Evolutionary conservation across 2,113 vertebrate genomes (phyloP), one percentile per base, ranked within the genome.

Genomic region (Rafetus swinhoei): DNA sequence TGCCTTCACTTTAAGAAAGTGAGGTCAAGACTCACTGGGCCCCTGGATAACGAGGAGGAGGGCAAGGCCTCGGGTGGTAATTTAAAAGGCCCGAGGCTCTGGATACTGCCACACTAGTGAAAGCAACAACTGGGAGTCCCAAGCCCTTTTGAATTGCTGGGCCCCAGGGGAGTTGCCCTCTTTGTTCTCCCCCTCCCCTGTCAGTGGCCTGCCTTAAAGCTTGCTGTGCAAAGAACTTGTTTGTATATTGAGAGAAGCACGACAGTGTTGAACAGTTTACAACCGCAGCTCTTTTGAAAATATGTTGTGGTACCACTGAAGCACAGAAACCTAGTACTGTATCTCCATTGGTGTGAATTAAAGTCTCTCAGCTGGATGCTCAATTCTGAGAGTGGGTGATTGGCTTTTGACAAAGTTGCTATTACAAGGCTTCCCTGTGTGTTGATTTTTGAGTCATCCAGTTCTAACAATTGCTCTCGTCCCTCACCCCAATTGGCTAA

Each of bases 241-340:
- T 1, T 3, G 5, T 5, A 52, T 25, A 0, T 0, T 3, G 12
- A 53, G 53, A 35, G 32, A 25, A 62, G 29, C 55, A 2, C 10
- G 0, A 24, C 39, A 1, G 69, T 8, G 5, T 2, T 84, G 55
- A 84, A n/a, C 53, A 1, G 32, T 69, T 69, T 11, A 7, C 89
- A 50, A 3, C 11, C 39, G 32, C 0, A 59, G 79, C 74, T 59
- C 24, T 50, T 21, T 50, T 45, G 80, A 1, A 55, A 55, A 50
- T 56, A 50, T 16, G 16, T 5, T 57, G 39, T 21, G 65, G 56
- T 74, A 25, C 57, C 4, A 27, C 57, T 89, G 76, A 88, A 50
- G 74, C 62, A 25, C 15, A 13, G 90, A 3, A 79, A 10, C 22
- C 0, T 53, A 45, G 22, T 45, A 39, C 39, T 39, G 39, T 39